Evolutionary conservation across 2,797 vertebrate species (phyloP), one percentile per base, ranked within the genome.

Genomic region (Tarsius wallacei): DNA sequence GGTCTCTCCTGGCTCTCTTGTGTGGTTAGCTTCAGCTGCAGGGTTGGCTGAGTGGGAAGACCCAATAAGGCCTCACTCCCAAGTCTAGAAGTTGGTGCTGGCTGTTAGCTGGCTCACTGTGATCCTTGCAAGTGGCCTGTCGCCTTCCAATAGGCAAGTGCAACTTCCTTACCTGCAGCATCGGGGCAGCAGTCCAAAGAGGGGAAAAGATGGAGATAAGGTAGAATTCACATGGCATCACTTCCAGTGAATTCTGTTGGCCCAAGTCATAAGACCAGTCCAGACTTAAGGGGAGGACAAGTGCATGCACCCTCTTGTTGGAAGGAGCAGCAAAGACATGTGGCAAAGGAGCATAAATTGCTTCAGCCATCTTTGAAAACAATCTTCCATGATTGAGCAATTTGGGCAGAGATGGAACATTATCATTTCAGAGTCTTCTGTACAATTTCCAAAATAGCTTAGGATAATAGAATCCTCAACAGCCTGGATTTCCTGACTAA

Each of bases 401-500:
- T 66, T 3, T 33, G 68, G 51, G 36, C 63, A 70, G 31, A 77
- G 36, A 47, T 31, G 33, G 31, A 91, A 90, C 47, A 49, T 63
- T 11, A 73, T 49, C 31, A 24, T 0, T 74, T 68, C 33, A 21
- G 42, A 68, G 17, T 80, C 61, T 33, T 73, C 24, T 66, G 42
- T 71, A 81, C 84, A 17, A 51, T 83, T 94, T 88, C 86, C 28
- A 80, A 74, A 86, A 49, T 28, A 95, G n/a, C 42, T 26, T 21
- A 51, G 53, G 70, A 49, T 73, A 36, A 61, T 55, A 33, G 13
- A 26, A 36, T 82, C 87, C 70, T 64, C 33, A 68, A 33, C 49
- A 31, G 61, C 51, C 57, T 83, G 80, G 31, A n/a, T 80, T 96
- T 90, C 89, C 57, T 77, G 47, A 42, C 70, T 59, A 87, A 77